These are phyloP conservation scores for Picus viridis DNA, from an alignment of 2,797 vertebrate species.

Conservation along the genomic window DNA sequence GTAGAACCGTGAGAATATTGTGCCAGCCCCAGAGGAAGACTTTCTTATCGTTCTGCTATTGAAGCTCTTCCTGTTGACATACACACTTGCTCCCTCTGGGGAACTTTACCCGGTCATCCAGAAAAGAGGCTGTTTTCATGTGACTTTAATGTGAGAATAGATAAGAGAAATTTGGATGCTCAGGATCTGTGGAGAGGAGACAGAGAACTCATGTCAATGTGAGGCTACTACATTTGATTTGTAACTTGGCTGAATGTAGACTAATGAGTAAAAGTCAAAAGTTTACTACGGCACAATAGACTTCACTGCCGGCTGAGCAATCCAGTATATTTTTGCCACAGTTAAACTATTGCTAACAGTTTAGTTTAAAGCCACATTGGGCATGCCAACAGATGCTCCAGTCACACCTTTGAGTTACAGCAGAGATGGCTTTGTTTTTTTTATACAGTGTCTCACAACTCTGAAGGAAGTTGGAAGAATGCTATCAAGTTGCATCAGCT, in stretches of 20 bases:
- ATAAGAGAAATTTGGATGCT: background rate
- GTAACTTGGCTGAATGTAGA: background rate
- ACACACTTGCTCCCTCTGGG: background rate
- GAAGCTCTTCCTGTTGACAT: conserved; percentile 22
- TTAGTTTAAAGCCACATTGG: background rate
- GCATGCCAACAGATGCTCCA: background rate
- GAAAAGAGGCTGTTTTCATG: background rate
- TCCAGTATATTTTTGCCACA: background rate
- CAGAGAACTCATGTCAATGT: background rate
- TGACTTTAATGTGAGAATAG: background rate
- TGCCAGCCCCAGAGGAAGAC: background rate
- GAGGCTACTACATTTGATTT: background rate
- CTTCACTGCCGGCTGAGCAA: background rate
- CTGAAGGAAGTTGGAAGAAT: conserved; percentile 5
- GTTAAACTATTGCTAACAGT: background rate
- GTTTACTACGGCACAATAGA: background rate
- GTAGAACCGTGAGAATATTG: background rate
- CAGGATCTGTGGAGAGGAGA: background rate
- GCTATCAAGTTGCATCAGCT: conserved; percentile 13
- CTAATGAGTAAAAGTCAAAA: background rate
- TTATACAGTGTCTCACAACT: background rate
- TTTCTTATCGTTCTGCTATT: conserved; percentile 13
- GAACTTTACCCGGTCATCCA: background rate
- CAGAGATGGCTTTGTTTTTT: background rate
- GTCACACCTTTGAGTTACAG: conserved; percentile 11